Evolutionary conservation across 2,888 invertebrate genomes (phyloP).

Genomic region (Terebella lapidaria): DNA sequence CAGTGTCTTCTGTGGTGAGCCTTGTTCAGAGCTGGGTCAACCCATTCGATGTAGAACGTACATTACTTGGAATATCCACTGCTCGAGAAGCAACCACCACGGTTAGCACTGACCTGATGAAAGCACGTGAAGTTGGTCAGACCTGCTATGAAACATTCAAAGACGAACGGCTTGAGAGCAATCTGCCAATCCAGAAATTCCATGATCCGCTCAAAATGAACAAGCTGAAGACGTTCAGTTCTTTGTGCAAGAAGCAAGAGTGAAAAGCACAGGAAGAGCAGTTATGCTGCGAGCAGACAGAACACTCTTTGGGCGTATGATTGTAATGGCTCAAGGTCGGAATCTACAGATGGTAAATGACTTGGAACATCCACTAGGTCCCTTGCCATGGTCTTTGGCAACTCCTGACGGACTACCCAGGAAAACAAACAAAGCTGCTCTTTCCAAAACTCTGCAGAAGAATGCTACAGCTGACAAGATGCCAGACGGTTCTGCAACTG

Average conservation of each 20-base stretch:
- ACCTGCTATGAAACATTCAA: conserved; percentile 20
- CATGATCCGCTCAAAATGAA: conserved; percentile 22
- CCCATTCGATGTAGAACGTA: conserved; percentile 11
- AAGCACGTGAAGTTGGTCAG: conserved; percentile 18
- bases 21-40: conserved; percentile 17
- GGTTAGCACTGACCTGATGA: conserved; percentile 15
- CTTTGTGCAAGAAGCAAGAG: conserved; percentile 4
- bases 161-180: conserved; percentile 16
- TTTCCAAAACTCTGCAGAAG: conserved; percentile 12
- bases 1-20: conserved; percentile 15
- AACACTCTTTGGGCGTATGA: conserved; percentile 5
- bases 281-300: conserved; percentile 3
- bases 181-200: conserved; percentile 17
- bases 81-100: conserved; percentile 9
- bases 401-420: too few species aligned
- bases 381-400: too few species aligned
- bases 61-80: conserved; percentile 14
- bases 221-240: conserved; percentile 19
- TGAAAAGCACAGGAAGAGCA: conserved; percentile 1
- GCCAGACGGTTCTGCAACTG: conserved; percentile 13
- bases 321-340: conserved; percentile 6
- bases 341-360: conserved; percentile 3
- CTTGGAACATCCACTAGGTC: conserved; percentile 20
- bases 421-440: too few species aligned
- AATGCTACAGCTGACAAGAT: conserved; percentile 14